Evolutionary conservation across 1,140 invertebrate species (phyloP), one percentile per base, ranked within the genome.

Genomic region (Brachionus angularis): DNA sequence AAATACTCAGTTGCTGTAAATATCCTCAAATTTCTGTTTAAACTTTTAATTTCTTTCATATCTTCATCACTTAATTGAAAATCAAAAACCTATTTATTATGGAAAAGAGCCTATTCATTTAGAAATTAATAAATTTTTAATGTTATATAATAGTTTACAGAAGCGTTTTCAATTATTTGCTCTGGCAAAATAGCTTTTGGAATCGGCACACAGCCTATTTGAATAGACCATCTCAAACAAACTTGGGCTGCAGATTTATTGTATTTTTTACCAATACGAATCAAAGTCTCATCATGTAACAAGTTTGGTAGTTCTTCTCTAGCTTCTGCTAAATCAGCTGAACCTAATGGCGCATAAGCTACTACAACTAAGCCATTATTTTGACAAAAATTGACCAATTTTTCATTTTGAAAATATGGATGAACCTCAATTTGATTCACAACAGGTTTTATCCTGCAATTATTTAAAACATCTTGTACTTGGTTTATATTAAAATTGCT

Each of bases 361-460:
- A 18, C 21, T 7, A 50, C 21, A 16, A 16, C 47, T 16, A 81
- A 78, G 27, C 75, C 74, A 42, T 79, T 75, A 5, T 81, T 77
- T 46, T 74, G 29, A 62, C n/a, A n/a, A n/a, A n/a, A n/a, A n/a
- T n/a, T 33, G 31, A 74, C 52, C 4, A 83, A 61, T 18, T 75
- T 64, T 29, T 71, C 74, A 5, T 78, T 81, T 72, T 82, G 77
- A 53, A 80, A 78, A 74, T 76, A 82, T 5, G 82, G 81, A 73
- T 82, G 80, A 64, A 81, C 80, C 74, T 82, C 81, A 39, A 79
- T 79, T 74, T 82, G 81, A 74, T 83, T 81, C 12, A 83, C 77
- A 55, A 79, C 77, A n/a, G 81, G 81, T 33, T 73, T 61, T 14
- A 81, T 72, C 27, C 73, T 74, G 53, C 76, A 75, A 29, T 72